These are phyloP conservation scores for Trachurus trachurus DNA, from an alignment of 2,797 vertebrate genomes.

Conservation along the genomic window DNA sequence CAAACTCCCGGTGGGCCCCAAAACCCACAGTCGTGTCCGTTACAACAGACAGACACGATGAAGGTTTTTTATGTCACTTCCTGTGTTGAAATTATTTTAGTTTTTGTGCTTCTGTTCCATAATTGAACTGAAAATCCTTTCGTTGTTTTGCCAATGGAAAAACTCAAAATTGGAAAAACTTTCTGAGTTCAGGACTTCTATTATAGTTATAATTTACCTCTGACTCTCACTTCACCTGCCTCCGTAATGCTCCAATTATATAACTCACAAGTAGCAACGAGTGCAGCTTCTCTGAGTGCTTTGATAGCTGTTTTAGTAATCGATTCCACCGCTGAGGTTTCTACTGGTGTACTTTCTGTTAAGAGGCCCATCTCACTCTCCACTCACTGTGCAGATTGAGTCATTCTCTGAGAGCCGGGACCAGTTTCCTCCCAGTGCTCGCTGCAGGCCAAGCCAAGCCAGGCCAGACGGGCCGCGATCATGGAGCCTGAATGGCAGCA, in stretches of 20 bases:
- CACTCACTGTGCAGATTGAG: slow-evolving; percentile 9
- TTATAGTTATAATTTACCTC: background rate
- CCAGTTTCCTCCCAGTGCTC: slow-evolving; percentile 10
- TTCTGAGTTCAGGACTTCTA: background rate
- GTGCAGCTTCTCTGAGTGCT: slow-evolving; percentile 29
- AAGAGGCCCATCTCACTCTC: slow-evolving; percentile 18
- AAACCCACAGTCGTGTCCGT: background rate
- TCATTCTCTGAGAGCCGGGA: slow-evolving; percentile 17
- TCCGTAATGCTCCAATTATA: background rate
- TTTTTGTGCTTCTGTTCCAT: no score
- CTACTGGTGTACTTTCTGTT: background rate
- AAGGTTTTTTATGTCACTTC: no score
- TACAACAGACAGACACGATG: background rate
- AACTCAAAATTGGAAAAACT: no score
- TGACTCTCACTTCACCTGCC: background rate
- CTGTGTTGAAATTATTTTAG: no score
- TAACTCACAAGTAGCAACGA: background rate
- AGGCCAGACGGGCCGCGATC: slow-evolving; percentile 14
- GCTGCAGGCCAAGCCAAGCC: background rate
- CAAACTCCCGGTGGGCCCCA: background rate
- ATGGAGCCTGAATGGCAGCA: slow-evolving; percentile 32
- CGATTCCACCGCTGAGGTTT: slow-evolving; percentile 18
- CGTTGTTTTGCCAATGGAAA: no score
- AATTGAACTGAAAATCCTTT: no score
- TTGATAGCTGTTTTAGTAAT: slow-evolving; percentile 24